phyloP scores from a whole-genome alignment of 2,797 vertebrate genomes.

The Esox masquinongy region DNA sequence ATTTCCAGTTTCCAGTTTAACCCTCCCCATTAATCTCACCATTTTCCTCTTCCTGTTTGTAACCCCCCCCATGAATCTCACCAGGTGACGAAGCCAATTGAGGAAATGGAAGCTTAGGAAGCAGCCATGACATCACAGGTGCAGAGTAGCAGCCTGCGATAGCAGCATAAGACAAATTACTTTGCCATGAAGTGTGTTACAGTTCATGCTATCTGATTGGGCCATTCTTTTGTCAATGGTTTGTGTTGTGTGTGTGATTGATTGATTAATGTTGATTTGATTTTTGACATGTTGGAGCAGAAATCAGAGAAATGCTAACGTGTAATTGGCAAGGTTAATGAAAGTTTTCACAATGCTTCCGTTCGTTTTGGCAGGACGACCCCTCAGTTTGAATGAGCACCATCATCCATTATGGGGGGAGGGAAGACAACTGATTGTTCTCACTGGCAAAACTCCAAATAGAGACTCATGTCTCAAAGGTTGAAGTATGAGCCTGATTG shows the following conservation, averaged over 20 bases:
- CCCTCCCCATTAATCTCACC: background rate
- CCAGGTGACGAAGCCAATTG: constrained; percentile 59
- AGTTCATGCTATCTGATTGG: background rate
- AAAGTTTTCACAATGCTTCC: constrained; percentile 11
- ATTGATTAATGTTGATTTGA: background rate
- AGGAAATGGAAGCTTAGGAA: constrained; percentile 47
- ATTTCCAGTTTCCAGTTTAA: constrained; percentile 12
- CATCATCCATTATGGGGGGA: background rate
- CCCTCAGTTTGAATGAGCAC: background rate
- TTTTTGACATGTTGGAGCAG: background rate
- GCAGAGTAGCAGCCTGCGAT: constrained; percentile 22
- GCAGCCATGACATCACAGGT: constrained; percentile 32
- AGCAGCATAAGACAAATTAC: constrained; percentile 33
- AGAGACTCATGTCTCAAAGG: background rate
- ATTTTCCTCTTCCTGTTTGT: constrained; percentile 26
- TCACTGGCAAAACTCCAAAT: background rate
- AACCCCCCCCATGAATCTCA: constrained; percentile 61
- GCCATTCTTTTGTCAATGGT: constrained; percentile 13
- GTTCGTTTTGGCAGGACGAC: background rate
- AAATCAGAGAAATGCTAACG: constrained; percentile 1
- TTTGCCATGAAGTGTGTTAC: background rate
- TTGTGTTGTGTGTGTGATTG: constrained; percentile 10
- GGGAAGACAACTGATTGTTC: background rate
- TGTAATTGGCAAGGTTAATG: background rate
- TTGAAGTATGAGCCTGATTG: background rate